These are phyloP conservation scores for Stichodactyla mertensii DNA, from an alignment of 64 coral and sea anemone species.

Conservation along the genomic window DNA sequence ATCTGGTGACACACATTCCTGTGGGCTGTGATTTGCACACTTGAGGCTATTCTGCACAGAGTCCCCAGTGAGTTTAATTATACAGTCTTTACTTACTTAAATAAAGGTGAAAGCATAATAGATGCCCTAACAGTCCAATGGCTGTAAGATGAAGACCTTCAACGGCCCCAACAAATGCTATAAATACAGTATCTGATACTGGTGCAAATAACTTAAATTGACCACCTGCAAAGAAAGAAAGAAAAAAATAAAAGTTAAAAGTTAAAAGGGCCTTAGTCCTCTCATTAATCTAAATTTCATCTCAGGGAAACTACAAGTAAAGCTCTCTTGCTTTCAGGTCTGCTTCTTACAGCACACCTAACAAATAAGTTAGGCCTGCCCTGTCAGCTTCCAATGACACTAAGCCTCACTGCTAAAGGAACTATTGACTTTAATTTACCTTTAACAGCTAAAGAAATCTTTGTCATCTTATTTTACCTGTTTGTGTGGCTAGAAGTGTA, in stretches of 20 bases:
- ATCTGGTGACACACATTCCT: too few relatives aligned
- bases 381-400: too few relatives aligned
- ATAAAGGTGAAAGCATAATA: constrained; percentile 90
- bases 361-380: too few relatives aligned
- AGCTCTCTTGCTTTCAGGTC: too few relatives aligned
- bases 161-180: constrained; percentile 45
- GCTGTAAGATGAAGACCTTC: constrained; percentile 53
- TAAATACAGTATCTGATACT: constrained; percentile 43
- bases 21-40: too few relatives aligned
- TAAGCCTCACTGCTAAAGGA: too few relatives aligned
- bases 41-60: too few relatives aligned
- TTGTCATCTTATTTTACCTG: constrained; percentile 36
- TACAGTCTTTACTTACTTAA: constrained; percentile 73
- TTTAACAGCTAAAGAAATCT: background rate
- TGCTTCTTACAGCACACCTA: too few relatives aligned
- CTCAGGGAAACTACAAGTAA: too few relatives aligned
- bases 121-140: constrained; percentile 78
- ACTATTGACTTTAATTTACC: background rate
- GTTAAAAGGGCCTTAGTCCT: background rate
- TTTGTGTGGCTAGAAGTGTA: constrained; percentile 29
- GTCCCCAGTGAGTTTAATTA: too few relatives aligned
- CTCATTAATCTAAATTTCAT: too few relatives aligned
- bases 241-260: background rate
- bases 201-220: constrained; percentile 76
- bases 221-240: constrained; percentile 35